phyloP scores from a whole-genome alignment of 1,140 invertebrate genomes.

The Calephelis nemesis region DNA sequence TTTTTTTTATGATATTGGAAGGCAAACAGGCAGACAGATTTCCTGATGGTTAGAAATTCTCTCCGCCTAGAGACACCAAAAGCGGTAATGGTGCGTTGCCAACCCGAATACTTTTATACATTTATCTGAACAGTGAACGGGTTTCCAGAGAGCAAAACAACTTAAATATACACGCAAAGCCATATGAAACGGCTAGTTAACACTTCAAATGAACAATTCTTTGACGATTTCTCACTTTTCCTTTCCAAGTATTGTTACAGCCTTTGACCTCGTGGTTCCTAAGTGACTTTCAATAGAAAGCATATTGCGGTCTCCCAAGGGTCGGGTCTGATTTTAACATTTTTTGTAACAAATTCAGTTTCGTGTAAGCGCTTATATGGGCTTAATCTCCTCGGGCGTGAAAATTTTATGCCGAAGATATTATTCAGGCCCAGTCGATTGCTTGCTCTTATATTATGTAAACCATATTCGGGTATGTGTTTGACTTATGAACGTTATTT shows the following conservation, averaged over 20 bases:
- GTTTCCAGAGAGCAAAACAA: too few relatives aligned
- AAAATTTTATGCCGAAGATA: conserved; percentile 29
- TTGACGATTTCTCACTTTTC: neutral
- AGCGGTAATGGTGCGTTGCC: too few relatives aligned
- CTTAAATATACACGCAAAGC: too few relatives aligned
- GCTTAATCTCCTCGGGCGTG: conserved; percentile 22
- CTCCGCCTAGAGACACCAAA: too few relatives aligned
- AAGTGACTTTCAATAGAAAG: conserved; percentile 55
- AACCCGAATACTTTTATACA: too few relatives aligned
- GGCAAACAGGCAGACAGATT: too few relatives aligned
- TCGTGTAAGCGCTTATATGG: conserved; percentile 39
- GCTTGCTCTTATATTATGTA: neutral
- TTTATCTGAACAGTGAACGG: too few relatives aligned
- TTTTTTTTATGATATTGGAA: too few relatives aligned
- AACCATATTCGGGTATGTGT: neutral
- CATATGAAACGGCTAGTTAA: too few relatives aligned
- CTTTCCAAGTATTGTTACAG: neutral
- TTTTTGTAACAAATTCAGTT: conserved; percentile 56
- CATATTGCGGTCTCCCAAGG: conserved; percentile 50
- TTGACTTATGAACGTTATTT: too few relatives aligned
- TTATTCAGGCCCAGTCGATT: conserved; percentile 20
- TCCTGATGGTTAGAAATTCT: too few relatives aligned
- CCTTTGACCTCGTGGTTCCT: conserved; percentile 33
- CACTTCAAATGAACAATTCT: neutral
- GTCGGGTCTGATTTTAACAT: conserved; percentile 54